Base-by-base conservation (phyloP, 2,888 invertebrate genomes). In the Linnaemya tessellans region DNA sequence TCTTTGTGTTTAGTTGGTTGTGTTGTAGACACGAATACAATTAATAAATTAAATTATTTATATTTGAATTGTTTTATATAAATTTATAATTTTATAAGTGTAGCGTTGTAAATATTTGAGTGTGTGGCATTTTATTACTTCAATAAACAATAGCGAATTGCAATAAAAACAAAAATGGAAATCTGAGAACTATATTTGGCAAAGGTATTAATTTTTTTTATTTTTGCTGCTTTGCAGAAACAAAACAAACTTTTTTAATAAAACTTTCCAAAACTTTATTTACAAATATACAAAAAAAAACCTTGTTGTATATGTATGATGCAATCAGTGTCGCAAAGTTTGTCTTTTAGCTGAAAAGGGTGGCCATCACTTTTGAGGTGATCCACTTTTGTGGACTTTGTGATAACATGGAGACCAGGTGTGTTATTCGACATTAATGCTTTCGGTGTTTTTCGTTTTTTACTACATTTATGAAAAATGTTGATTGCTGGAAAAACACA, bases 21-120 rank as follows among this genome's bases (percentile, higher is more conserved):
- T 41, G 20, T 54, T 75, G 54, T 18, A 49, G 43, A n/a, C 77
- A 67, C 77, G 65, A 56, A 65, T 51, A 58, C 25, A 56, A 67
- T 77, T 77, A 20, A 54, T 67, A 77, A 38, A 67, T 56, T 56
- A 20, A 67, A 67, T 56, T 56, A 43, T 65, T 56, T 43, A 43
- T 65, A 75, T 65, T 65, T 75, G 54, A 67, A 43, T 65, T 41
- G 20, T 38, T 15, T 60, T 38, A 60, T 38, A 75, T 64, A 18
- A 64, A 54, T 43, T 56, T 77, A 65, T 56, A 54, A 77, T 56
- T 22, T 56, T 67, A 58, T 46, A 75, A 60, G 43, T 62, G 58
- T 20, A 71, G 58, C 35, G 20, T 20, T 46, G 18, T 20, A 35
- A 60, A 60, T 58, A 9, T 10, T 43, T n/a, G 18, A 30, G 30